Evolutionary conservation across 2,113 vertebrate genomes (phyloP).

Genomic region (Acrocephalus arundinaceus): DNA sequence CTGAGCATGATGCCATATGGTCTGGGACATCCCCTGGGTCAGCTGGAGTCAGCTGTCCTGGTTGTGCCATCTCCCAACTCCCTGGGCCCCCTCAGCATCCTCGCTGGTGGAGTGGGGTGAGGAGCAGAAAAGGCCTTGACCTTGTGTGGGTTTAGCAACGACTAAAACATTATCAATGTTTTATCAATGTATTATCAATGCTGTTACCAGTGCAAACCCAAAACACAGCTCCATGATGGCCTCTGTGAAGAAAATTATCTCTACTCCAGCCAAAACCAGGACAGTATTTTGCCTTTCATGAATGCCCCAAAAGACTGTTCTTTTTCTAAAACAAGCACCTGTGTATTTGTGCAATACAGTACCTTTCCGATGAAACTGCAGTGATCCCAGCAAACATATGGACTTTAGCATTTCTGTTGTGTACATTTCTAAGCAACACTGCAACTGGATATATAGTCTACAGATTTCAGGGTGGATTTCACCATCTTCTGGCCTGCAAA

Average conservation of each 20-base stretch:
- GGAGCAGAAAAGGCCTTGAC: not conserved
- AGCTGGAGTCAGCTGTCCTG: not conserved
- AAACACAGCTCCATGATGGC: not conserved
- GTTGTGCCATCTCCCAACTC: not conserved
- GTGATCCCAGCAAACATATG: slow-evolving; percentile 91
- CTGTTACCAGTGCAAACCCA: not conserved
- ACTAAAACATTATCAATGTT: not conserved
- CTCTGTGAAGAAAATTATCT: not conserved
- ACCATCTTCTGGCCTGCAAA: slow-evolving; percentile 91
- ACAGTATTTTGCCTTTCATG: not conserved
- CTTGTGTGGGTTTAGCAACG: not conserved
- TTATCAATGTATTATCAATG: not conserved
- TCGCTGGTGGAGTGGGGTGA: not conserved
- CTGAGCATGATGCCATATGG: not conserved
- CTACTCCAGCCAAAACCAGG: not conserved
- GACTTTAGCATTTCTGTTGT: slow-evolving; percentile 98
- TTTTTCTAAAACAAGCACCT: not conserved
- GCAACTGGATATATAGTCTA: slow-evolving; percentile 94
- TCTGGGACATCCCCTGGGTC: not conserved
- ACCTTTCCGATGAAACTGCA: slow-evolving; percentile 98
- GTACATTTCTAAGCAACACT: slow-evolving; percentile 99
- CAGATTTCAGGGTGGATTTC: slow-evolving; percentile 99
- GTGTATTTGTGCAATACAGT: not conserved
- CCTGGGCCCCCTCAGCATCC: not conserved
- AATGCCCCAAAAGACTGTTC: not conserved